Conservation (phyloP, 2,888 invertebrate species). For the Plagiodera versicolora region DNA sequence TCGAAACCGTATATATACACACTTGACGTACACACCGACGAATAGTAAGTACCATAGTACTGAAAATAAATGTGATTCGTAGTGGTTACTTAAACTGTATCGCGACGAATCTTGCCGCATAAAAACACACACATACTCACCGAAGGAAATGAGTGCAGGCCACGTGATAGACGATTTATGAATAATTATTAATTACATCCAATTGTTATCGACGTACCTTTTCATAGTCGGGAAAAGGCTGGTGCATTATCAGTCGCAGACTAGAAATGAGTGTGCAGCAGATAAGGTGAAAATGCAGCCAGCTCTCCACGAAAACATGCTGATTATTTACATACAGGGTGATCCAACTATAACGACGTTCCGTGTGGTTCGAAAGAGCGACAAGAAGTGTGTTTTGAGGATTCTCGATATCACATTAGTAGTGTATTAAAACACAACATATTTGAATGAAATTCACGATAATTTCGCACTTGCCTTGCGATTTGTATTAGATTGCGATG, state of each 20-base stretch:
- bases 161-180: conserved; percentile 31
- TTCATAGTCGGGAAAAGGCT: conserved; percentile 13
- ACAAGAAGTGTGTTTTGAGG: no score
- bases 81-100: conserved; percentile 20
- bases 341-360: no score
- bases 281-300: no score
- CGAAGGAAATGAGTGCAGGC: conserved; percentile 22
- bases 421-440: no score
- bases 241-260: conserved; percentile 6
- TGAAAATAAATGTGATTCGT: conserved; percentile 1
- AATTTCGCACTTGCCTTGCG: no score
- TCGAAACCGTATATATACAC: not conserved
- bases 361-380: no score
- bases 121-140: conserved; percentile 7
- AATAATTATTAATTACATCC: conserved; percentile 33
- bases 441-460: no score
- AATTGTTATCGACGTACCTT: conserved; percentile 31
- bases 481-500: no score
- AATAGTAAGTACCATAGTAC: not conserved
- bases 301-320: no score
- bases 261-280: no score
- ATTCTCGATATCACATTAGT: no score
- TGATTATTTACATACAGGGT: no score
- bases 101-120: not conserved
- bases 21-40: not conserved